Evolutionary conservation across 2,888 invertebrate species (phyloP).

Genomic region (Julus scandinavius): DNA sequence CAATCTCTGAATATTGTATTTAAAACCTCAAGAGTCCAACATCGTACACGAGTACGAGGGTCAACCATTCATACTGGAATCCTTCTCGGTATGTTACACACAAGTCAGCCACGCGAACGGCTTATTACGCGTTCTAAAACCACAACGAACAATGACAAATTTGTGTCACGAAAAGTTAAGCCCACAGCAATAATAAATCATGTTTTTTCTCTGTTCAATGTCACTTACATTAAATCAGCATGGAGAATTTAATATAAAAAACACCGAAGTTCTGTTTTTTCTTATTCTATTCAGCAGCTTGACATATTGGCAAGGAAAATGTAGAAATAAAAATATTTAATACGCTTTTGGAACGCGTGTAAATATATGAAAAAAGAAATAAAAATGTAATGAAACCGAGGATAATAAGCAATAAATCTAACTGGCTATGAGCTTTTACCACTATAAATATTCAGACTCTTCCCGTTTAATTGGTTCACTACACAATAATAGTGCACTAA

Average conservation of each 20-base stretch:
- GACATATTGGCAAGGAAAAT: not conserved
- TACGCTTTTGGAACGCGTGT: not conserved
- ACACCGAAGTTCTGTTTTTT: not conserved
- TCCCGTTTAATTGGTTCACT: not conserved
- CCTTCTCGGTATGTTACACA: not conserved
- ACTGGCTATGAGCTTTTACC: not conserved
- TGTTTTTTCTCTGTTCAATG: not conserved
- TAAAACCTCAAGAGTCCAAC: not conserved
- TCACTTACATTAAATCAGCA: slow-evolving; percentile 15
- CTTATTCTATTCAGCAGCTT: not conserved
- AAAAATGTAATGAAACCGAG: not conserved
- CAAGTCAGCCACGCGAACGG: not conserved
- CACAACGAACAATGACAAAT: not conserved
- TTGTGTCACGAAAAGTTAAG: not conserved
- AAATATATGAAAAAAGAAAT: not conserved
- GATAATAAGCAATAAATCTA: slow-evolving; percentile 14
- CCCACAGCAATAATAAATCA: not conserved
- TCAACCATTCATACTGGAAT: not conserved
- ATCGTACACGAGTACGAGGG: not conserved
- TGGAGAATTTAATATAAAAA: slow-evolving; percentile 11
- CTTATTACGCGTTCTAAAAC: not conserved
- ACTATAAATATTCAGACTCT: not conserved
- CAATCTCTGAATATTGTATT: slow-evolving; percentile 2
- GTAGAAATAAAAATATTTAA: slow-evolving; percentile 15
- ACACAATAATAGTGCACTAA: not conserved